Evolutionary conservation across 2,888 invertebrate genomes (phyloP), one percentile per base, ranked within the genome.

Genomic region (Phania funesta): DNA sequence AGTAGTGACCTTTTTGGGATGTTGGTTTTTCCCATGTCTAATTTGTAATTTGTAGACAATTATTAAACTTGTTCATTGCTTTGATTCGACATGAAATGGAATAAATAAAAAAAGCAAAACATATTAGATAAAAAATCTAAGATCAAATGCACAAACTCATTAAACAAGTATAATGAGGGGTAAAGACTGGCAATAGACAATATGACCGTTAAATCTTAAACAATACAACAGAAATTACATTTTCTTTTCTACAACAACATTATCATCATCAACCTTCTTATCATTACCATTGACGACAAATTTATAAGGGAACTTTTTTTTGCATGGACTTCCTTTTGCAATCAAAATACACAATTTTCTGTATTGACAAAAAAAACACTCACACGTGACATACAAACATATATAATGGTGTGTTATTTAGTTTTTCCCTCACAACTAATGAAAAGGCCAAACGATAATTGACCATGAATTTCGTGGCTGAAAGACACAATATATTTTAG

Each of bases 1-100:
- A 13, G 26, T 24, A 41, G 0, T 38, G n/a, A 41, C 24, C 26
- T 50, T 52, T 16, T 29, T 46, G 1, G 16, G 48, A 32, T 48
- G 48, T 13, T 58, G n/a, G n/a, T 46, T 48, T 18, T 24, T n/a
- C 2, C 11, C n/a, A n/a, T 62, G 41, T 26, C 7, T 46, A 44
- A n/a, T 35, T 46, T 67, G 64, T 78, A 78, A 71, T 78, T 78
- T 71, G 50, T 3, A 50, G 70, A 65, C 22, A 65, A 71, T 71
- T 78, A 48, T 58, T 62, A 78, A 65, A 71, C 64, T 67, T 32
- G 32, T 5, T 46, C 26, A 11, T 13, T 22, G 3, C 41, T 35
- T 26, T 44, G 16, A 32, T n/a, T 16, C 3, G 46, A 22, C 26
- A 41, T 46, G 9, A 44, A 41, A 8, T 2, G 38, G 44, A 56